Percentiles rank a stretch among this genome's conserved stretches.
Evolutionary conservation across 1,140 invertebrate genomes (phyloP).

Genomic region (Holcopasites calliopsidis): DNA sequence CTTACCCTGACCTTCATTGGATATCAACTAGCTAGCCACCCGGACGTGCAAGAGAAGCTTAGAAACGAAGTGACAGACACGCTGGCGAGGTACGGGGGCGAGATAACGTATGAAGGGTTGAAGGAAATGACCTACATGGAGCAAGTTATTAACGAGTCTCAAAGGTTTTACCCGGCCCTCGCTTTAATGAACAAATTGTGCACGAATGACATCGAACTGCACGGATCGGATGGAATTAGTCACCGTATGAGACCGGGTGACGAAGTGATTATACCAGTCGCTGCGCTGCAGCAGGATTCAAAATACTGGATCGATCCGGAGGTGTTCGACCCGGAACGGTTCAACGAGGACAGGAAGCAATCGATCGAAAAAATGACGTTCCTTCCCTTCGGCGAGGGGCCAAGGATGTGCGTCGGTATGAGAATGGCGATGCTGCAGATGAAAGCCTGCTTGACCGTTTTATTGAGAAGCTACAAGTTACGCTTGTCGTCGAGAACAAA

Average conservation of each 20-base stretch:
- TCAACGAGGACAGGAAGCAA: slow-evolving; percentile 74
- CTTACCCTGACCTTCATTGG: slow-evolving; percentile 24
- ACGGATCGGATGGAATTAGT: slow-evolving; percentile 58
- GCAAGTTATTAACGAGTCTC: slow-evolving; percentile 55
- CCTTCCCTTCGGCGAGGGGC: slow-evolving; percentile 83
- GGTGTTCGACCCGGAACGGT: slow-evolving; percentile 85
- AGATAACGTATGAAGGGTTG: slow-evolving; percentile 43
- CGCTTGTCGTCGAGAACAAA: slow-evolving; percentile 49
- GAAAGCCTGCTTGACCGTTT: slow-evolving; percentile 40
- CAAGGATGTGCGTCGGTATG: slow-evolving; percentile 81
- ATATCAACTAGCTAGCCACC: slow-evolving; percentile 30
- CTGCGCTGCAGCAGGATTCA: slow-evolving; percentile 75
- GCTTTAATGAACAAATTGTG: slow-evolving; percentile 45
- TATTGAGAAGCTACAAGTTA: slow-evolving; percentile 54
- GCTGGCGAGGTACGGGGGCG: slow-evolving; percentile 38
- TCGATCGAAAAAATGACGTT: slow-evolving; percentile 69
- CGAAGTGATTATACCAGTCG: slow-evolving; percentile 71
- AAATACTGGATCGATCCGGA: slow-evolving; percentile 80
- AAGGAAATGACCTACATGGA: slow-evolving; percentile 63
- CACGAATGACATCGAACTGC: slow-evolving; percentile 40
- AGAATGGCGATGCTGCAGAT: slow-evolving; percentile 54
- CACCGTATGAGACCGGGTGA: slow-evolving; percentile 46
- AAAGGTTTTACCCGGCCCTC: slow-evolving; percentile 44
- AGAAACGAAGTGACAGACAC: slow-evolving; percentile 42
- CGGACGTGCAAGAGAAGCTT: slow-evolving; percentile 47